Evolutionary conservation across 2,113 vertebrate species (phyloP).

Genomic region (Oryzias javanicus): DNA sequence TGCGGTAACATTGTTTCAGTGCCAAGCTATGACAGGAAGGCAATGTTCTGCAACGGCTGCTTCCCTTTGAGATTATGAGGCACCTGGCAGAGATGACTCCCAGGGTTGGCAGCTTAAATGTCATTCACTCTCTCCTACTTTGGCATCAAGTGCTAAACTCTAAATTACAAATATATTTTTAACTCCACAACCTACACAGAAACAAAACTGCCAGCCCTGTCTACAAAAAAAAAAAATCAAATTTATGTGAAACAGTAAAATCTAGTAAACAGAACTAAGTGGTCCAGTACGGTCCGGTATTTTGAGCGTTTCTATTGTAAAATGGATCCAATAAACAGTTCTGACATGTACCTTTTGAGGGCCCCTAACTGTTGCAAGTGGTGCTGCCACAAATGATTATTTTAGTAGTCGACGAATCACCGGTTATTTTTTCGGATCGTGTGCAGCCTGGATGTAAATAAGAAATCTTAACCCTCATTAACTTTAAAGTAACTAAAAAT

Average conservation of each 20-base stretch:
- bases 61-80: constrained; percentile 65
- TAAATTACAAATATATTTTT: constrained; percentile 14
- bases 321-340: too few species aligned
- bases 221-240: not conserved
- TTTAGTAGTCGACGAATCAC: too few species aligned
- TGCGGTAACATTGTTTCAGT: constrained; percentile 13
- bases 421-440: too few species aligned
- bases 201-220: not conserved
- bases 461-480: too few species aligned
- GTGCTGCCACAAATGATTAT: too few species aligned
- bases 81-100: constrained; percentile 63
- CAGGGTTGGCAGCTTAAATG: constrained; percentile 59
- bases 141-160: constrained; percentile 35
- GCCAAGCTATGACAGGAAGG: constrained; percentile 41
- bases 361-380: too few species aligned
- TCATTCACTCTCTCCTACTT: constrained; percentile 51
- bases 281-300: too few species aligned
- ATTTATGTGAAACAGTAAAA: constrained; percentile 4
- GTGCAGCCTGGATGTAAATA: too few species aligned
- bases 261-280: too few species aligned
- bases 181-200: constrained; percentile 16
- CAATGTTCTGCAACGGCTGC: constrained; percentile 38
- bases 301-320: too few species aligned
- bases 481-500: too few species aligned
- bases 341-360: too few species aligned